Evolutionary conservation across 2,888 invertebrate genomes (phyloP), one percentile per base, ranked within the genome.

Genomic region (Drosophila longiperda): DNA sequence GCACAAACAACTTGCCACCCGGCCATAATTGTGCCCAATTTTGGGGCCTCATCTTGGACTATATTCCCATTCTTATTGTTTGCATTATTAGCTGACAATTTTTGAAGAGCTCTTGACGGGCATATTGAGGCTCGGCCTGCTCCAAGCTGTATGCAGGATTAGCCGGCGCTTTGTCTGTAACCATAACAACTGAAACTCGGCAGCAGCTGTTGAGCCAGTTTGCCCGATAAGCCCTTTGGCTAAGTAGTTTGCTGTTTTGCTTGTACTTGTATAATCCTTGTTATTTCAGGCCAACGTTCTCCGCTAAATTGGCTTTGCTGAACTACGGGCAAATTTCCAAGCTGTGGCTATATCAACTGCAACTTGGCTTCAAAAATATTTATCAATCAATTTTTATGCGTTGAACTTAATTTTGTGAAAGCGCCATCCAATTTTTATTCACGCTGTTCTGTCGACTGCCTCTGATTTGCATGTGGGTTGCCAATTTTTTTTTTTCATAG

Each of bases 51-150:
- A 68, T 73, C 69, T 72, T 66, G 66, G 55, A 80, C 75, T 38
- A 55, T 72, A 70, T 70, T 63, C n/a, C 53, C 32, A 45, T 66
- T 71, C 69, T 70, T 61, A 82, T 82, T 88, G 82, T 87, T 81
- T 85, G 85, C 81, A 82, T 85, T 85, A 88, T 88, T 88, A 83
- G 86, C 82, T 75, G 83, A 82, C 83, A 78, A 86, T 86, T 86
- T 87, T 78, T 73, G 73, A 72, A 45, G 71, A 71, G 66, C 63
- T 63, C 59, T 55, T 38, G 32, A 23, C 26, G 67, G 59, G 70
- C 65, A 48, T 64, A 38, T 48, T 36, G 40, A 45, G 54, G 62
- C 62, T 34, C 42, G 45, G 26, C 34, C 45, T 32, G 57, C 40
- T 68, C 53, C 17, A 45, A 59, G 50, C 52, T 64, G 55, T 42